Percentiles rank a stretch among this genome's conserved stretches.
Conservation (phyloP, 2,888 invertebrate species). For the Aplocera efformata region DNA sequence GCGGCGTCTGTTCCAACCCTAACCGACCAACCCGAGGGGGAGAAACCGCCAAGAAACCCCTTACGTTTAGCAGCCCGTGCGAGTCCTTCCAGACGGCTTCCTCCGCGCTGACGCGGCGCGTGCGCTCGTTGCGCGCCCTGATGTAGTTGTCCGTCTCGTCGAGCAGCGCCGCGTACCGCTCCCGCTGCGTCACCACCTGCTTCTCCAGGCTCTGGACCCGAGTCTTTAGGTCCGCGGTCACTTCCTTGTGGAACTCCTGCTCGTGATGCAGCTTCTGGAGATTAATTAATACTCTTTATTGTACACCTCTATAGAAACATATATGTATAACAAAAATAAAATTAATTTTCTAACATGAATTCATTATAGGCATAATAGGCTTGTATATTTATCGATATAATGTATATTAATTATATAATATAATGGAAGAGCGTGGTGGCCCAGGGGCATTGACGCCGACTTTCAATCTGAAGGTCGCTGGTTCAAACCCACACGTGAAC, state of each 20-base stretch:
- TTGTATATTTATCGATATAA: no score
- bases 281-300: no score
- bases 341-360: no score
- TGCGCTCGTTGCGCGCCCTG: slow-evolving; percentile 68
- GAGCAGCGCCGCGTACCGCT: slow-evolving; percentile 87
- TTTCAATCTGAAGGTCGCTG: no score
- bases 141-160: slow-evolving; percentile 91
- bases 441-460: no score
- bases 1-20: no score
- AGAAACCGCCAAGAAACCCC: no score
- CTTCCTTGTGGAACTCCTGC: slow-evolving; percentile 62
- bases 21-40: no score
- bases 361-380: no score
- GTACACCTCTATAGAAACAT: neutral
- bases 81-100: slow-evolving; percentile 52
- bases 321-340: neutral
- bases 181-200: slow-evolving; percentile 88
- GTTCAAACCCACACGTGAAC: no score
- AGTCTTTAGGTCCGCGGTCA: slow-evolving; percentile 53
- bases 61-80: slow-evolving; percentile 47
- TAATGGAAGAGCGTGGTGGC: no score
- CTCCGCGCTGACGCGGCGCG: slow-evolving; percentile 54
- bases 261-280: slow-evolving; percentile 62
- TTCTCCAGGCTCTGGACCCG: slow-evolving; percentile 81
- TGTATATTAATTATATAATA: no score